A percentile compares a stretch with the other conserved stretches of the same genome.
These are phyloP conservation scores for Gorsachius goisagi DNA, from an alignment of 2,113 vertebrate species.

Conservation along the genomic window DNA sequence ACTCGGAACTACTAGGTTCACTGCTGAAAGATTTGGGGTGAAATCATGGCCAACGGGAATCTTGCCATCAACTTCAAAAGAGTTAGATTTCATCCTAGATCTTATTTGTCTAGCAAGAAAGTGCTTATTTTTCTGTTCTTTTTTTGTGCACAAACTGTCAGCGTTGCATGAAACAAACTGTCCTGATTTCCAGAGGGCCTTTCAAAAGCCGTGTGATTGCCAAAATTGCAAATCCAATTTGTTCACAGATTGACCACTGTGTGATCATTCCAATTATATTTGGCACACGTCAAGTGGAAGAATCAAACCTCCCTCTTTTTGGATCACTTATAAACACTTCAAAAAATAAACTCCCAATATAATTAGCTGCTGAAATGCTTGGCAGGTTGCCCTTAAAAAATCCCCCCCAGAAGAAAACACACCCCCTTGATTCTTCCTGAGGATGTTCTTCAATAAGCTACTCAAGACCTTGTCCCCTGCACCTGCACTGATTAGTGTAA, in stretches of 20 bases:
- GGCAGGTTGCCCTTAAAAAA: constrained; percentile 37
- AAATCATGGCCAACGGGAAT: constrained; percentile 24
- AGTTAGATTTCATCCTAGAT: constrained; percentile 9
- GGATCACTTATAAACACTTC: constrained; percentile 68
- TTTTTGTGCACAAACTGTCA: constrained; percentile 20
- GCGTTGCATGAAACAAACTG: constrained; percentile 27
- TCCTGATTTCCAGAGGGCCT: constrained; percentile 42
- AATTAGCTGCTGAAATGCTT: constrained; percentile 64
- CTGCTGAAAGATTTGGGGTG: neutral
- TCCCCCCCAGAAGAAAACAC: neutral
- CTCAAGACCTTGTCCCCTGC: neutral
- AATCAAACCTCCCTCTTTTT: constrained; percentile 61
- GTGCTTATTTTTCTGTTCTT: constrained; percentile 41
- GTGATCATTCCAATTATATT: constrained; percentile 63
- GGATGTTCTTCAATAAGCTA: neutral
- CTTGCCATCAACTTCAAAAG: constrained; percentile 34
- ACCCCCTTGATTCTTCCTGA: neutral
- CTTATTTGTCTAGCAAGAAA: constrained; percentile 31
- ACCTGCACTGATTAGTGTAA: constrained; percentile 34
- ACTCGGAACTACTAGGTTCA: neutral
- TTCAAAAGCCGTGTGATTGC: constrained; percentile 36
- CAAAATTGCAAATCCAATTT: constrained; percentile 58
- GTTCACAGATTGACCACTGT: constrained; percentile 47
- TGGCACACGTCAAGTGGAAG: constrained; percentile 59
- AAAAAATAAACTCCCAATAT: constrained; percentile 59